Base-by-base conservation (phyloP, 2,888 invertebrate genomes). In the Litoditis marina region DNA sequence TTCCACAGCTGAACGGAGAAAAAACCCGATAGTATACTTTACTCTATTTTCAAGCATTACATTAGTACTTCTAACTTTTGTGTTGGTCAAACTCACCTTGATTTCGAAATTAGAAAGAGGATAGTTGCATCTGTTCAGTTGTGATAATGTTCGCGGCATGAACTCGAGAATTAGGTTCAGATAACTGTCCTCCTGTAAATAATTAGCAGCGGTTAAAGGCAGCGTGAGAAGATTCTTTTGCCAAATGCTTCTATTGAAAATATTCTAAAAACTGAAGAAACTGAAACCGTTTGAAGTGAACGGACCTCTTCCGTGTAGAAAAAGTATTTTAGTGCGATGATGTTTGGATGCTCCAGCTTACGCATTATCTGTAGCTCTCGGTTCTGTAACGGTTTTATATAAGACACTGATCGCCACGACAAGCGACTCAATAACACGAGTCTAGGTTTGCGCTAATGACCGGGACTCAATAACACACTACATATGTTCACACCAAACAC, bases 341-440 rank as follows among this genome's bases (percentile, higher is more conserved):
- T 61, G n/a, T 69, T 71, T 3, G 71, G 71, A 59, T 71, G 71
- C 28, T 68, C 66, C 49, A 71, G 57, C 50, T 64, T 54, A 13
- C 54, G 62, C 71, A 71, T 69, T 13, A 71, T 63, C 8, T 44
- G 7, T 0, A 71, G 47, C 46, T 71, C 71, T 4, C 71, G 57
- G 30, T 67, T 69, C 67, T 69, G 56, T 57, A 63, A 57, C n/a
- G 22, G 11, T n/a, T 47, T n/a, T n/a, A n/a, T n/a, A n/a, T n/a
- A n/a, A n/a, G n/a, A n/a, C n/a, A n/a, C n/a, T n/a, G n/a, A n/a
- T n/a, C n/a, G n/a, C n/a, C n/a, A n/a, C n/a, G n/a, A n/a, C n/a
- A n/a, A n/a, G n/a, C n/a, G n/a, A n/a, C n/a, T n/a, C n/a, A n/a
- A n/a, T n/a, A n/a, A n/a, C n/a, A n/a, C n/a, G n/a, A n/a, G n/a